phyloP scores from a whole-genome alignment of 1,140 invertebrate genomes.

The Helicoverpa zea region DNA sequence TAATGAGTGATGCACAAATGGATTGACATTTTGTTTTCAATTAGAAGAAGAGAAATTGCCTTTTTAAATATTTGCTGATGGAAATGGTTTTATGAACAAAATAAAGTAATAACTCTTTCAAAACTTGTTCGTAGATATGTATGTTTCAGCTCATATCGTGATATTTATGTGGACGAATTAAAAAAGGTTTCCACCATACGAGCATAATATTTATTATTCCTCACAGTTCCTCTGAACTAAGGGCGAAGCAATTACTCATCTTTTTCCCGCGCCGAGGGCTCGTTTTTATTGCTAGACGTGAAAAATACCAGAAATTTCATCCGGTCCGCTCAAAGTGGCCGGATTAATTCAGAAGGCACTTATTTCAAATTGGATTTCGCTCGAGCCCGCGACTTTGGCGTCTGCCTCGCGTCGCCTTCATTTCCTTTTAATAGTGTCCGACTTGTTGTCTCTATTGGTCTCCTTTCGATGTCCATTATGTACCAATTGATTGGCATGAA shows the following conservation, averaged over 20 bases:
- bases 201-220: conserved; percentile 83
- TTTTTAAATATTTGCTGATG: no score
- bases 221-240: conserved; percentile 74
- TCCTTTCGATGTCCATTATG: conserved; percentile 56
- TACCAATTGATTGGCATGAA: conserved; percentile 44
- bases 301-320: conserved; percentile 86
- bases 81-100: no score
- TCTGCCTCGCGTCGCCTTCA: conserved; percentile 62
- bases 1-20: no score
- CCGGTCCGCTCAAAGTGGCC: conserved; percentile 80
- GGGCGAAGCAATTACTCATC: conserved; percentile 80
- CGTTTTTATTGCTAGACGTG: conserved; percentile 84
- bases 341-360: conserved; percentile 86
- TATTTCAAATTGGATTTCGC: conserved; percentile 85
- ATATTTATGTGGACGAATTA: conserved; percentile 61
- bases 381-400: conserved; percentile 67
- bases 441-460: conserved; percentile 66
- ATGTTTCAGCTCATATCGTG: neutral
- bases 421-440: conserved; percentile 78
- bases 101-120: no score
- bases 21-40: no score
- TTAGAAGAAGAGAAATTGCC: no score
- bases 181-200: conserved; percentile 74
- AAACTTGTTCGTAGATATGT: no score
- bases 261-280: conserved; percentile 75